These are phyloP conservation scores for Palaemon carinicauda DNA, from an alignment of 1,140 invertebrate species.

Conservation along the genomic window DNA sequence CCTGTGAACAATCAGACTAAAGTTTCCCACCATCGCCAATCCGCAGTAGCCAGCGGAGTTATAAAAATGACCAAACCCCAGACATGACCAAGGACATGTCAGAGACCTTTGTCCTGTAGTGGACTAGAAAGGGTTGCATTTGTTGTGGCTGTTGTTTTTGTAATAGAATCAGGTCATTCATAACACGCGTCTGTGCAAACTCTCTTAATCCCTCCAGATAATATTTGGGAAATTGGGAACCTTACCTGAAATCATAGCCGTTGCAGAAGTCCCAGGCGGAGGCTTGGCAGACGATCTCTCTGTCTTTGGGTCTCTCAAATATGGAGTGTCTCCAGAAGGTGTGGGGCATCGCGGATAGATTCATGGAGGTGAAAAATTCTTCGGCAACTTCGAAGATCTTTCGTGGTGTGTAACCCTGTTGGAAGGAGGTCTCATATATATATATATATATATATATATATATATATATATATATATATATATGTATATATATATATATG, in stretches of 20 bases:
- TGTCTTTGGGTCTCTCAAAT: constrained; percentile 76
- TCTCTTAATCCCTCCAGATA: no score
- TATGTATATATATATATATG: no score
- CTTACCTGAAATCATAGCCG: constrained; percentile 78
- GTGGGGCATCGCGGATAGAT: constrained; percentile 79
- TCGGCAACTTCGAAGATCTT: constrained; percentile 71
- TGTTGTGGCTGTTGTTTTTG: no score
- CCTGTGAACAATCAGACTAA: no score
- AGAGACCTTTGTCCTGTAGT: no score
- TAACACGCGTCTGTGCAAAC: no score
- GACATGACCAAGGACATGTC: no score
- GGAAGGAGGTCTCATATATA: constrained; percentile 59
- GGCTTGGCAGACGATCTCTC: constrained; percentile 81
- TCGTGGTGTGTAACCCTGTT: constrained; percentile 35
- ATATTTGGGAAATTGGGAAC: neutral
- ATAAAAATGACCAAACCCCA: no score
- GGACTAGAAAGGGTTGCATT: no score
- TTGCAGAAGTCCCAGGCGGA: constrained; percentile 95
- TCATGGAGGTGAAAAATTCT: constrained; percentile 84
- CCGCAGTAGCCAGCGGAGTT: no score
- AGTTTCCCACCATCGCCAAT: no score
- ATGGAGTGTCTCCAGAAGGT: constrained; percentile 84
- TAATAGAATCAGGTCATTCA: no score
- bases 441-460: neutral
- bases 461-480: neutral